These are phyloP conservation scores for Caenorhabditis zanzibari DNA, from an alignment of 2,888 invertebrate species.

Conservation along the genomic window DNA sequence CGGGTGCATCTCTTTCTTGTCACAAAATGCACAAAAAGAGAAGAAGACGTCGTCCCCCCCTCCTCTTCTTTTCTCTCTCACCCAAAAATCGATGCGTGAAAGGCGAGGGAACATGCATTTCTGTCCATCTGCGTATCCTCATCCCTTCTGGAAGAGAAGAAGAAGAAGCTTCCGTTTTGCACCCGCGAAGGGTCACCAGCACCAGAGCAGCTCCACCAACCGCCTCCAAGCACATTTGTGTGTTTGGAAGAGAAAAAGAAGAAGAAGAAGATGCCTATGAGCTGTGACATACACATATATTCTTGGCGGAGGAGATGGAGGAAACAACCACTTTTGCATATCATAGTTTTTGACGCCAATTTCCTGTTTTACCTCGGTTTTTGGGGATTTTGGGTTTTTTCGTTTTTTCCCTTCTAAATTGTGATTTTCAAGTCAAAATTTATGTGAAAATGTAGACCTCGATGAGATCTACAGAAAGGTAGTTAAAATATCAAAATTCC, in stretches of 20 bases:
- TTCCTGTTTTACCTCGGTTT: neutral
- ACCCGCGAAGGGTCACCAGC: constrained; percentile 58
- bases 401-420: neutral
- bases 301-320: neutral
- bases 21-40: constrained; percentile 37
- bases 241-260: constrained; percentile 33
- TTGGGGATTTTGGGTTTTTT: neutral
- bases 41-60: constrained; percentile 14
- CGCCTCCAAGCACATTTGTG: constrained; percentile 31
- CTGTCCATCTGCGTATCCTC: constrained; percentile 38
- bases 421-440: too few species aligned
- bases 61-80: neutral
- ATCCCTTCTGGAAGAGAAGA: constrained; percentile 33
- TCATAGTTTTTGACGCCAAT: constrained; percentile 40
- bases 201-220: constrained; percentile 10
- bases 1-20: constrained; percentile 25
- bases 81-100: constrained; percentile 45
- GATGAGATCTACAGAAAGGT: too few species aligned
- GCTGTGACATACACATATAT: constrained; percentile 16
- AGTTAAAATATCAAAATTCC: too few species aligned
- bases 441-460: too few species aligned
- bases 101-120: constrained; percentile 51
- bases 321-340: constrained; percentile 40
- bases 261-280: constrained; percentile 36
- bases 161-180: constrained; percentile 53